phyloP scores from a whole-genome alignment of 2,888 invertebrate species.

The Cosmia pyralina region DNA sequence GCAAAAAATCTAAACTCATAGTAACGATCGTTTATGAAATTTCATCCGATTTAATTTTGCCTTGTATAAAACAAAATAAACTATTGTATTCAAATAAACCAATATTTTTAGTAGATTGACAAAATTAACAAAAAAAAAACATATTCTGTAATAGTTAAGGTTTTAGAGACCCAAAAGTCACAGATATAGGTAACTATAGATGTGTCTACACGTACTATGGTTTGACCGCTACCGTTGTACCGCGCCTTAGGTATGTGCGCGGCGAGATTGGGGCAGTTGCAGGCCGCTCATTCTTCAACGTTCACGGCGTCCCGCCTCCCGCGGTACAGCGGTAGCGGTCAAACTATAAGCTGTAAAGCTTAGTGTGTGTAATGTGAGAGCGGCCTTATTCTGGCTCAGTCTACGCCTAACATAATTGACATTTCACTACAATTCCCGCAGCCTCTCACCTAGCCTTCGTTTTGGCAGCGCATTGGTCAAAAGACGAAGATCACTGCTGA shows the following conservation, averaged over 20 bases:
- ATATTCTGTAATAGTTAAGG: neutral
- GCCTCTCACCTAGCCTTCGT: neutral
- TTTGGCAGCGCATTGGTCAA: neutral
- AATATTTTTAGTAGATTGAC: neutral
- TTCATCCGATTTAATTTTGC: neutral
- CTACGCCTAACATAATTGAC: constrained; percentile 38
- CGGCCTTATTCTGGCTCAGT: constrained; percentile 15
- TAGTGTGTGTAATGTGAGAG: constrained; percentile 1
- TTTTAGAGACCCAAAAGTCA: neutral
- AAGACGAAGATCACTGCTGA: neutral
- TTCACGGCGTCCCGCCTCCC: too few relatives aligned
- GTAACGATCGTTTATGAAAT: neutral
- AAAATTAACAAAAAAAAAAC: neutral
- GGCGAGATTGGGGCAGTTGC: too few relatives aligned
- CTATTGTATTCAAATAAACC: too few relatives aligned
- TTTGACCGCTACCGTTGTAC: too few relatives aligned
- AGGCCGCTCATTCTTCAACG: too few relatives aligned
- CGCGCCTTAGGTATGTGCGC: too few relatives aligned
- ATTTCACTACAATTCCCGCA: constrained; percentile 10
- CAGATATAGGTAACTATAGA: too few relatives aligned
- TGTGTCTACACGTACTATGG: too few relatives aligned
- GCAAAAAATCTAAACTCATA: neutral
- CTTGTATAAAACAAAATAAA: too few relatives aligned
- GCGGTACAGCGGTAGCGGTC: too few relatives aligned
- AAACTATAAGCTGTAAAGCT: neutral